Conservation (phyloP, 2,888 invertebrate species). For the Stenichneumon culpator region DNA sequence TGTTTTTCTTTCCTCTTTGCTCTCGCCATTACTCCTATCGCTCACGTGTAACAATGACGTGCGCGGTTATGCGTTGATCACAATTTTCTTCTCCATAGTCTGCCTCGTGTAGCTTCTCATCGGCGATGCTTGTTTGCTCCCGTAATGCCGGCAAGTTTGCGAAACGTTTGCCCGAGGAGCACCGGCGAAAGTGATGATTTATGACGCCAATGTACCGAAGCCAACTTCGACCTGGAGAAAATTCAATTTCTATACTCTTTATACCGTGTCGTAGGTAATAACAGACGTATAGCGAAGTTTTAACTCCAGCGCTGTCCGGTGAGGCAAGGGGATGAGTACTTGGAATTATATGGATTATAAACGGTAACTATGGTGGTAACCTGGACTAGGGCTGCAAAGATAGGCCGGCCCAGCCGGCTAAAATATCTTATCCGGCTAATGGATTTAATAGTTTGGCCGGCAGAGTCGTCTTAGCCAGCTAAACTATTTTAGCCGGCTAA, state of each 20-base stretch:
- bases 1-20: neutral
- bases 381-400: too few species aligned
- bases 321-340: constrained; percentile 57
- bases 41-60: neutral
- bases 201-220: constrained; percentile 32
- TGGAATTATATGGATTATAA: constrained; percentile 42
- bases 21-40: neutral
- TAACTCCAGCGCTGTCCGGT: constrained; percentile 19
- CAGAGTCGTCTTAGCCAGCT: too few species aligned
- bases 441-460: too few species aligned
- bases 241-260: constrained; percentile 56
- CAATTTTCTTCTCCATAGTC: neutral
- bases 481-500: too few species aligned
- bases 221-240: constrained; percentile 57
- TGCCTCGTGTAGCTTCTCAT: neutral
- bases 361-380: too few species aligned
- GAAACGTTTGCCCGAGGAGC: constrained; percentile 34
- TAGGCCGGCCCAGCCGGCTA: too few species aligned
- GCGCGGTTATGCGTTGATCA: neutral
- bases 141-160: constrained; percentile 41
- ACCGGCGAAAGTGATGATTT: constrained; percentile 46
- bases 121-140: constrained; percentile 8
- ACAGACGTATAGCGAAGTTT: constrained; percentile 25
- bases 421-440: too few species aligned
- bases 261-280: constrained; percentile 24